Evolutionary conservation across 2,113 vertebrate genomes (phyloP).

Genomic region (Odobenus rosmarus): DNA sequence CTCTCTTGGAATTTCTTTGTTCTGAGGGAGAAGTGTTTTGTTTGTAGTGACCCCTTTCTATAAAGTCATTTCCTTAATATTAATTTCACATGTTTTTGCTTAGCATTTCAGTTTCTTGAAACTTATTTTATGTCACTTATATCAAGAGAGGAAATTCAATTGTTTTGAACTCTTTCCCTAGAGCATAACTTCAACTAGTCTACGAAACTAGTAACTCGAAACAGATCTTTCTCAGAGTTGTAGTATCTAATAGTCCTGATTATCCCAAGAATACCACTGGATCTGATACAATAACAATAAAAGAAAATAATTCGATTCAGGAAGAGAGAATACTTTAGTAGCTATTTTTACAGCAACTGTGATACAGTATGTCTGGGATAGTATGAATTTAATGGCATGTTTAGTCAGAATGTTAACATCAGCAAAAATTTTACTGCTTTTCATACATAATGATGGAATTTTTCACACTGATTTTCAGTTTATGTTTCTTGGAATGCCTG

Average conservation of each 20-base stretch:
- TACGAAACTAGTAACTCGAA: not conserved
- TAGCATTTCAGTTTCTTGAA: slow-evolving; percentile 34
- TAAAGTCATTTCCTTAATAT: not conserved
- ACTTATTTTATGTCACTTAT: not conserved
- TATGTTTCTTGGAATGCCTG: not conserved
- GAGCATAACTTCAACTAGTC: not conserved
- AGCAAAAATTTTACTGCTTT: not conserved
- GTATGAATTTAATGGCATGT: not conserved
- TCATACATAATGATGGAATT: not conserved
- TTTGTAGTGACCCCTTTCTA: not conserved
- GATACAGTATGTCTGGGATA: not conserved
- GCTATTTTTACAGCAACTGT: not conserved
- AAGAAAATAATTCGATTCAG: not conserved
- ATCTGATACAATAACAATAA: not conserved
- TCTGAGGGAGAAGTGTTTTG: not conserved
- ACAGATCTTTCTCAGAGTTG: not conserved
- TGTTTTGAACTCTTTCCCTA: slow-evolving; percentile 8
- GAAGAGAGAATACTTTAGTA: not conserved
- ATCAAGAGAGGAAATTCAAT: slow-evolving; percentile 23
- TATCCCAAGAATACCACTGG: not conserved
- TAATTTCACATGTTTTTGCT: slow-evolving; percentile 7
- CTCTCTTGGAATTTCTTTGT: not conserved
- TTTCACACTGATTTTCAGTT: not conserved
- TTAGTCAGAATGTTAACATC: not conserved
- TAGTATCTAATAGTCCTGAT: not conserved